Evolutionary conservation across 1,140 invertebrate species (phyloP), one percentile per base, ranked within the genome.

Genomic region (Mercenaria mercenaria): DNA sequence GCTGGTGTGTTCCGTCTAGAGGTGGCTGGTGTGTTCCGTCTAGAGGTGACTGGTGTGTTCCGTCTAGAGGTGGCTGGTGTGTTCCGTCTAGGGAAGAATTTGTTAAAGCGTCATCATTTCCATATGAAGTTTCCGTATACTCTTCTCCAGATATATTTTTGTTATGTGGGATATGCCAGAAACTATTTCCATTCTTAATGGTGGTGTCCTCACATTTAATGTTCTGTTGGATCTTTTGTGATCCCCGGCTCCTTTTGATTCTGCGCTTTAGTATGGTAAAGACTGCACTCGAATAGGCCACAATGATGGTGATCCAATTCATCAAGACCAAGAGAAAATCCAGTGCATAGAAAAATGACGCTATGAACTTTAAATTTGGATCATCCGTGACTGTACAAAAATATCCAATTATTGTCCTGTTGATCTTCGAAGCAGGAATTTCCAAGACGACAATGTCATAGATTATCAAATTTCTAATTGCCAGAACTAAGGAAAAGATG

Each of bases 401-500:
- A n/a, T n/a, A n/a, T n/a, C n/a, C n/a, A 59, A 26, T 80, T 56
- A 80, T 56, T 34, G 77, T 56, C n/a, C 20, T 34, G 32, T 80
- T 80, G n/a, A 1, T 11, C 10, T 37, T 34, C 3, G 34, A n/a
- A 41, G 26, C 13, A 11, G 11, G n/a, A 13, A 76, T 43, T 10
- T 41, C 39, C 10, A 80, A 20, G 11, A 10, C 23, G 2, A 56
- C 23, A 6, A 26, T 56, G 13, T 56, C 77, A 37, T 50, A 80
- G 32, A 1, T 52, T 26, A n/a, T 3, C 8, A 80, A 56, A 26
- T 80, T n/a, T 56, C 50, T 34, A 3, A 80, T 11, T n/a, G 47
- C 23, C 23, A 80, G 20, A 8, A 20, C 29, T 15, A 80, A 80
- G 2, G 4, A 2, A 32, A 80, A 29, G 2, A 56, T 26, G 1